Evolutionary conservation across 1,140 invertebrate genomes (phyloP).

Genomic region (Papilio polyxenes): DNA sequence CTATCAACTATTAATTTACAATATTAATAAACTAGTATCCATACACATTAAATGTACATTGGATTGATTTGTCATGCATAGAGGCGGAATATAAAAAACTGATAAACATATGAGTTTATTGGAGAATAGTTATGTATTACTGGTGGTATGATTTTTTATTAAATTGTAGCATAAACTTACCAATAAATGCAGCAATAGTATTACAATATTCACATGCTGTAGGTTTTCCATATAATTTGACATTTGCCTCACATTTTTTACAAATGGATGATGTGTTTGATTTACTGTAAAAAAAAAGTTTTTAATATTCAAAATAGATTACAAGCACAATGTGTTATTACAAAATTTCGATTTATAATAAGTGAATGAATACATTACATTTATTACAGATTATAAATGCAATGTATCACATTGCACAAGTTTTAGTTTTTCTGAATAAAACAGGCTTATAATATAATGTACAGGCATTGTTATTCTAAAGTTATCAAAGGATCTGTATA

Average conservation of each 20-base stretch:
- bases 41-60: not conserved
- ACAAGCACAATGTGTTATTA: not conserved
- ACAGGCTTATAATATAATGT: too few relatives aligned
- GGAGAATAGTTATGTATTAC: too few relatives aligned
- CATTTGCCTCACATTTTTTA: conserved; percentile 97
- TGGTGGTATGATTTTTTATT: not conserved
- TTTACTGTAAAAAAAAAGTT: conserved; percentile 85
- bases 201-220: conserved; percentile 98
- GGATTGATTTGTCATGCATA: not conserved
- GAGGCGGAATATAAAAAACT: not conserved
- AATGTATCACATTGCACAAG: not conserved
- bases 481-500: too few relatives aligned
- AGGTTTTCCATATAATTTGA: conserved; percentile 96
- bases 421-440: not conserved
- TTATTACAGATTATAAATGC: not conserved
- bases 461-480: too few relatives aligned
- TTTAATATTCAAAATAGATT: conserved; percentile 31
- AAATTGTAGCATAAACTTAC: conserved; percentile 67
- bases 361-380: not conserved
- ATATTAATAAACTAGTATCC: too few relatives aligned
- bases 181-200: conserved; percentile 97
- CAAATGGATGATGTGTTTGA: conserved; percentile 94
- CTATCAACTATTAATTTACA: too few relatives aligned
- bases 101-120: too few relatives aligned
- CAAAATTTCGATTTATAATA: not conserved